Conservation (phyloP, 2,113 vertebrate species). For the Poeciliopsis retropinna region DNA sequence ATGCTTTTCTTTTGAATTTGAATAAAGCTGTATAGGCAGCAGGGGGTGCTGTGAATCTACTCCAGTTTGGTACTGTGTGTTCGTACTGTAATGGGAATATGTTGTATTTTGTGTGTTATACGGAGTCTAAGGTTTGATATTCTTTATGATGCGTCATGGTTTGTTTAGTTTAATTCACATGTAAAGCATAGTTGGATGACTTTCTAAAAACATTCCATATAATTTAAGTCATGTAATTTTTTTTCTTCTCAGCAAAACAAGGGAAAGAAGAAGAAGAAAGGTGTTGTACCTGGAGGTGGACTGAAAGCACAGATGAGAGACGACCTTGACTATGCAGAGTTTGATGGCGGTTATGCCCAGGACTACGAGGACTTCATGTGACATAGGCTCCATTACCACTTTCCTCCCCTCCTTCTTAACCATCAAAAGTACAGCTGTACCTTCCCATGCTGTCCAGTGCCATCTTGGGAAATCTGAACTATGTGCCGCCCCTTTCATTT, state of each 20-base stretch:
- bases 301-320: slow-evolving; percentile 95
- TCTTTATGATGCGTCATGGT: neutral
- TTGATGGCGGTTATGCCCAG: slow-evolving; percentile 91
- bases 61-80: neutral
- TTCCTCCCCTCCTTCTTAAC: slow-evolving; percentile 79
- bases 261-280: slow-evolving; percentile 97
- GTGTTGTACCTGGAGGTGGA: slow-evolving; percentile 88
- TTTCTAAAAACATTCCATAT: neutral
- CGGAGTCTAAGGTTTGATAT: neutral
- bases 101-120: neutral
- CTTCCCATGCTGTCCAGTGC: slow-evolving; percentile 92
- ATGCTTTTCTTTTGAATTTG: neutral
- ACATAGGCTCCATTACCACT: slow-evolving; percentile 77
- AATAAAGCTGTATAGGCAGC: slow-evolving; percentile 16
- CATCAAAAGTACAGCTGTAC: slow-evolving; percentile 90
- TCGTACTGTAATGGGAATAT: neutral
- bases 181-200: neutral
- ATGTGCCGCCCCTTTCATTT: slow-evolving; percentile 82
- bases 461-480: slow-evolving; percentile 86
- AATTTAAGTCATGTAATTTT: neutral
- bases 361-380: slow-evolving; percentile 99
- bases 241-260: slow-evolving; percentile 88
- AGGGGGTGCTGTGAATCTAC: slow-evolving; percentile 43
- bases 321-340: slow-evolving; percentile 90
- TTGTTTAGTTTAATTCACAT: neutral